These are phyloP conservation scores for Brachycybe producta DNA, from an alignment of 2,888 invertebrate genomes.

Conservation along the genomic window DNA sequence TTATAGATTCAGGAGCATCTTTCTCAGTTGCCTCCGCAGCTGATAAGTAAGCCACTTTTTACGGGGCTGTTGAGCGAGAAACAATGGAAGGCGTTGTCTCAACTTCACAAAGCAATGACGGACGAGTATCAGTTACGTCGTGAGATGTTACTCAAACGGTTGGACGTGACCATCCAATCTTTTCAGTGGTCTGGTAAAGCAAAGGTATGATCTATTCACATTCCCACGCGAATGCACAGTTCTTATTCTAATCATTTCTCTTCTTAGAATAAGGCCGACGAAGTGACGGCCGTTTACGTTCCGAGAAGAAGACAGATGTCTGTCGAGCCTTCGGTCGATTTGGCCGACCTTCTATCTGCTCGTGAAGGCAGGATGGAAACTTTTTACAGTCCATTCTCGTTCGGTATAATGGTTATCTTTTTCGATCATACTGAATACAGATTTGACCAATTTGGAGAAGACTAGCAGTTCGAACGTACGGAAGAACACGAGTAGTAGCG, in stretches of 20 bases:
- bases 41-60: conserved; percentile 65
- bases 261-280: conserved; percentile 49
- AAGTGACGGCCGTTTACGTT: conserved; percentile 48
- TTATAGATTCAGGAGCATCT: conserved; percentile 32
- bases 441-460: conserved; percentile 77
- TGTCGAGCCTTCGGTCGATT: conserved; percentile 49
- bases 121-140: conserved; percentile 70
- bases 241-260: neutral
- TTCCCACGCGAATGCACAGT: neutral
- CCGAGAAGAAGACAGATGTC: conserved; percentile 38
- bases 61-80: conserved; percentile 53
- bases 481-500: conserved; percentile 64
- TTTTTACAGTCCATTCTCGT: neutral
- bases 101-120: conserved; percentile 55
- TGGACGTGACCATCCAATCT: conserved; percentile 93
- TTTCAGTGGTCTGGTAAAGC: conserved; percentile 50
- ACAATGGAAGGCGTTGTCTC: conserved; percentile 67
- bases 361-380: conserved; percentile 45
- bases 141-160: conserved; percentile 73
- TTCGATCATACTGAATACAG: conserved; percentile 24
- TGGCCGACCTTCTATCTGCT: conserved; percentile 72
- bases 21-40: conserved; percentile 37
- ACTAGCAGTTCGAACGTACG: conserved; percentile 76
- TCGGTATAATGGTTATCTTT: neutral
- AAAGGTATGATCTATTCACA: conserved; percentile 48